Evolutionary conservation across 2,797 vertebrate genomes (phyloP).

Genomic region (Gobionotothen gibberifrons): DNA sequence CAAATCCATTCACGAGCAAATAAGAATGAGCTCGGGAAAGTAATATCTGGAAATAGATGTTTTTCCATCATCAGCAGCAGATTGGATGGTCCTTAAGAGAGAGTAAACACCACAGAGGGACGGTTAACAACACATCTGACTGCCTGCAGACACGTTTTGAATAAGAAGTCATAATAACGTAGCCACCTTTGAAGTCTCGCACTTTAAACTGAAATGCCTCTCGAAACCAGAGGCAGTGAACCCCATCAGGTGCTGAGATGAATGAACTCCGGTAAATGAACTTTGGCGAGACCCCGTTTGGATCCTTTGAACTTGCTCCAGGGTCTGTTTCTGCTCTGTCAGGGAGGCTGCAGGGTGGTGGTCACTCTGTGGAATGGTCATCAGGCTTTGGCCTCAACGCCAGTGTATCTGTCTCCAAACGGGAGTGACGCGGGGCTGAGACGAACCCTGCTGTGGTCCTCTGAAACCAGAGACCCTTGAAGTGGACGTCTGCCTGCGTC

Average conservation of each 20-base stretch:
- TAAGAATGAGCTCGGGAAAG: background rate
- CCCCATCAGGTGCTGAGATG: conserved; percentile 76
- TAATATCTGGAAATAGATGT: conserved; percentile 4
- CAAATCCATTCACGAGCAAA: background rate
- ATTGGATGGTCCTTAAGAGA: background rate
- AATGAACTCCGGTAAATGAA: conserved; percentile 78
- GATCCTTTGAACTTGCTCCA: conserved; percentile 81
- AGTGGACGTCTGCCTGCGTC: conserved; percentile 93
- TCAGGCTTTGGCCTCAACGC: conserved; percentile 79
- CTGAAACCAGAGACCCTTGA: conserved; percentile 99
- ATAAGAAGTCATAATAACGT: conserved; percentile 38
- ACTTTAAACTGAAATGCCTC: conserved; percentile 62
- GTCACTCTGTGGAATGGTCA: conserved; percentile 80
- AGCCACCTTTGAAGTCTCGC: conserved; percentile 72
- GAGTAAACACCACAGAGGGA: conserved; percentile 1
- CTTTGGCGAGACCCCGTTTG: conserved; percentile 75
- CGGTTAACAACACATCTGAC: conserved; percentile 17
- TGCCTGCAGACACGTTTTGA: conserved; percentile 40
- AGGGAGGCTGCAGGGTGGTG: conserved; percentile 64
- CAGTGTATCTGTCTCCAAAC: conserved; percentile 89
- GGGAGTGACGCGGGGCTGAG: conserved; percentile 82
- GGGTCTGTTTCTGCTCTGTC: conserved; percentile 81
- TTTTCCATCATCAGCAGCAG: conserved; percentile 5
- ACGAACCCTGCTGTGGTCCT: conserved; percentile 94
- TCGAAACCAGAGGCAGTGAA: conserved; percentile 62